Evolutionary conservation across 2,888 invertebrate species (phyloP).

Genomic region (Leuctra nigra): DNA sequence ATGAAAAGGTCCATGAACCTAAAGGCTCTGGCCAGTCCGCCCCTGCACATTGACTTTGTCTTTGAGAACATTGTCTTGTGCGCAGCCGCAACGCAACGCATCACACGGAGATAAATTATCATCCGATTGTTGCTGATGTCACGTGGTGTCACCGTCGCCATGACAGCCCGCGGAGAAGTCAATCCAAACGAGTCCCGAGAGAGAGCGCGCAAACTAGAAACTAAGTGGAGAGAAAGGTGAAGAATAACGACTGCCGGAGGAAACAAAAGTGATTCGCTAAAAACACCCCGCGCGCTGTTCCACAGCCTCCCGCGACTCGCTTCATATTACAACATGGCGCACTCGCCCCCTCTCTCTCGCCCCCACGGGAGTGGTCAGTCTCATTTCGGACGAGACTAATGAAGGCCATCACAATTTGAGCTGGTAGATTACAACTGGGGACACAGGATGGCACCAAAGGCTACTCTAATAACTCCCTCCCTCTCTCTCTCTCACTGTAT

Average conservation of each 20-base stretch:
- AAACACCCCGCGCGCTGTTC: background rate
- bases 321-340: background rate
- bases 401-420: slow-evolving; percentile 29
- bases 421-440: slow-evolving; percentile 29
- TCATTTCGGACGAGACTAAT: slow-evolving; percentile 28
- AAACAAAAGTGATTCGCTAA: background rate
- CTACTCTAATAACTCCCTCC: slow-evolving; percentile 27
- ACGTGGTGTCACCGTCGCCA: background rate
- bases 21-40: too few relatives aligned
- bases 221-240: background rate
- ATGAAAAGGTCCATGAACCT: too few relatives aligned
- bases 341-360: slow-evolving; percentile 5
- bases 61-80: too few relatives aligned
- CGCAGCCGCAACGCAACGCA: too few relatives aligned
- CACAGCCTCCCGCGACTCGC: slow-evolving; percentile 3
- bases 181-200: slow-evolving; percentile 12
- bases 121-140: slow-evolving; percentile 3
- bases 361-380: slow-evolving; percentile 27
- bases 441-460: slow-evolving; percentile 27
- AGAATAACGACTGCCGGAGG: background rate
- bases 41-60: too few relatives aligned
- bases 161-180: slow-evolving; percentile 2
- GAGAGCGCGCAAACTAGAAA: background rate
- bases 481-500: slow-evolving; percentile 19
- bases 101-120: slow-evolving; percentile 7